Evolutionary conservation across 2,113 vertebrate genomes (phyloP), one percentile per base, ranked within the genome.

Genomic region (Amia ocellicauda): DNA sequence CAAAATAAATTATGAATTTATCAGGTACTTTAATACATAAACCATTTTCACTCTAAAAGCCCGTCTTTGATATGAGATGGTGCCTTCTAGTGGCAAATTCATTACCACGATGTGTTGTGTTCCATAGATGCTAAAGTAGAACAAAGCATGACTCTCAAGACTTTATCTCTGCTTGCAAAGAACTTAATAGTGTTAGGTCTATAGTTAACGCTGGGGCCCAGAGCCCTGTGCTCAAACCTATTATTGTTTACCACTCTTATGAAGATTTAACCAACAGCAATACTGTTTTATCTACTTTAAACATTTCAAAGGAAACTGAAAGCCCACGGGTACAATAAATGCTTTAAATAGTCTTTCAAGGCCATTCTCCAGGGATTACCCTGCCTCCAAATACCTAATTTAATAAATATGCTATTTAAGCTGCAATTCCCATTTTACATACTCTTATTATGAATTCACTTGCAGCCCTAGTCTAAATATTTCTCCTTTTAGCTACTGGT

Each of bases 401-500:
- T 89, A 85, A 90, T 86, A 83, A 86, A 84, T 84, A 83, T 89
- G 78, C 86, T 86, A 84, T 86, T 88, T 84, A 88, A 81, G 83
- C 80, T 57, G 74, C 73, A 68, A 63, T 80, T 84, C 73, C 78
- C 74, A 62, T 81, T 86, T 87, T 84, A 78, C 84, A 74, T 74
- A 63, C 67, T 70, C 78, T 83, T 80, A 85, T 90, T 87, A 84
- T 68, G 69, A 72, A 86, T 90, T 85, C 68, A 77, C 76, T 80
- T 41, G 75, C 72, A 73, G 78, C 69, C 64, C 68, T 78, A 75
- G 64, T 81, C 82, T 87, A 83, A 86, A 85, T 85, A 83, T 80
- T 78, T 65, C 73, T 81, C 78, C 74, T 84, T 81, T 82, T 78
- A 82, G 83, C 81, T 78, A 69, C 77, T 77, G 67, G 69, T 78